A percentile compares a stretch with the other conserved stretches of the same genome.
These are phyloP conservation scores for Hemichromis elongatus DNA, from an alignment of 2,113 vertebrate genomes.

Conservation along the genomic window DNA sequence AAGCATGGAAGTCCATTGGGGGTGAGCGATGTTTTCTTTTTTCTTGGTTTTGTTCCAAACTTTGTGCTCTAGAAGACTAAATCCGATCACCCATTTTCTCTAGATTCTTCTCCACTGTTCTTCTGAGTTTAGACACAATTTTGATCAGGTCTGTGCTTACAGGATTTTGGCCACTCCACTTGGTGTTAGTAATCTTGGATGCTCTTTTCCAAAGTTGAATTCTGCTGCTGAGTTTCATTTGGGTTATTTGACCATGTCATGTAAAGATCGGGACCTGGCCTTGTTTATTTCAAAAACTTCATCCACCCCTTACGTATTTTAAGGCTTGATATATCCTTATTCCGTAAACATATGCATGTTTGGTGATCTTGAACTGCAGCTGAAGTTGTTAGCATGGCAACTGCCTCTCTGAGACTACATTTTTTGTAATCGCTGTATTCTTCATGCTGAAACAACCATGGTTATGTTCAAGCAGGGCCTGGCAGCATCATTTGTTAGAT, in stretches of 20 bases:
- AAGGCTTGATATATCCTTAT: not conserved
- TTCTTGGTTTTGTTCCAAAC: not conserved
- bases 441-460: accelerated
- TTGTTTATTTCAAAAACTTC: not conserved
- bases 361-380: not conserved
- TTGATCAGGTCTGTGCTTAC: not conserved
- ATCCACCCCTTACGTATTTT: not conserved
- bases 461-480: not conserved
- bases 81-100: not conserved
- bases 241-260: not conserved
- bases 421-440: not conserved
- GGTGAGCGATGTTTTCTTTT: not conserved
- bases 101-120: not conserved
- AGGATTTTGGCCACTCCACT: not conserved
- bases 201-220: not conserved
- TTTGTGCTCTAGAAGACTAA: not conserved
- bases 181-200: not conserved
- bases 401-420: not conserved
- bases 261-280: not conserved
- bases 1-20: not conserved
- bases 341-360: not conserved
- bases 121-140: not conserved
- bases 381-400: not conserved
- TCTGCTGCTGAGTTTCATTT: not conserved
- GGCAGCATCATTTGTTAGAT: not conserved